Evolutionary conservation across 2,113 vertebrate species (phyloP).

Genomic region (Psettodes erumei): DNA sequence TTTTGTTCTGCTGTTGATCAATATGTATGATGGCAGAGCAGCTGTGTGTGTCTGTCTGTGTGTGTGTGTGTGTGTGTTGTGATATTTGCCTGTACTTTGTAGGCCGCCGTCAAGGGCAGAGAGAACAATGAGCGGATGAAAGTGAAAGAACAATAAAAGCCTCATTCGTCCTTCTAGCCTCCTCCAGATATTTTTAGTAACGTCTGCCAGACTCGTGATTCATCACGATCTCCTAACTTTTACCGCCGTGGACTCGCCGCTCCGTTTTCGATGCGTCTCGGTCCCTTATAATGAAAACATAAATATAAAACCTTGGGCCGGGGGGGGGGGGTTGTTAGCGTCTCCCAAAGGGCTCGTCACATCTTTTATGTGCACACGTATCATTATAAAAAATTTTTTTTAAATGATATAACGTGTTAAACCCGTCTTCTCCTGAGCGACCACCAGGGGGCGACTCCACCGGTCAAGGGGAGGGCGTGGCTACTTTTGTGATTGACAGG

Average conservation of each 20-base stretch:
- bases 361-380: slow-evolving; percentile 5
- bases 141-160: too few relatives aligned
- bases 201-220: neutral
- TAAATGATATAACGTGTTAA: too few relatives aligned
- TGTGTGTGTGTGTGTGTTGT: slow-evolving; percentile 50
- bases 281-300: neutral
- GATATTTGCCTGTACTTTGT: slow-evolving; percentile 50
- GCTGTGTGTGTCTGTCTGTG: slow-evolving; percentile 67
- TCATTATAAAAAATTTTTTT: neutral
- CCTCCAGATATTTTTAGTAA: neutral
- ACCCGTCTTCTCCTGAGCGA: too few relatives aligned
- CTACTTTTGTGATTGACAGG: too few relatives aligned
- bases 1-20: slow-evolving; percentile 76
- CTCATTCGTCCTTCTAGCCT: too few relatives aligned
- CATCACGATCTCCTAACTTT: neutral
- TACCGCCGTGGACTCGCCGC: neutral
- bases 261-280: neutral
- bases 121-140: slow-evolving; percentile 18
- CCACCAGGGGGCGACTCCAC: too few relatives aligned
- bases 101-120: slow-evolving; percentile 46
- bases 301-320: neutral
- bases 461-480: too few relatives aligned
- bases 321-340: neutral
- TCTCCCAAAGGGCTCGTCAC: neutral
- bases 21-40: slow-evolving; percentile 67